phyloP scores from a whole-genome alignment of 2,888 invertebrate genomes.

The Elysia crispata region DNA sequence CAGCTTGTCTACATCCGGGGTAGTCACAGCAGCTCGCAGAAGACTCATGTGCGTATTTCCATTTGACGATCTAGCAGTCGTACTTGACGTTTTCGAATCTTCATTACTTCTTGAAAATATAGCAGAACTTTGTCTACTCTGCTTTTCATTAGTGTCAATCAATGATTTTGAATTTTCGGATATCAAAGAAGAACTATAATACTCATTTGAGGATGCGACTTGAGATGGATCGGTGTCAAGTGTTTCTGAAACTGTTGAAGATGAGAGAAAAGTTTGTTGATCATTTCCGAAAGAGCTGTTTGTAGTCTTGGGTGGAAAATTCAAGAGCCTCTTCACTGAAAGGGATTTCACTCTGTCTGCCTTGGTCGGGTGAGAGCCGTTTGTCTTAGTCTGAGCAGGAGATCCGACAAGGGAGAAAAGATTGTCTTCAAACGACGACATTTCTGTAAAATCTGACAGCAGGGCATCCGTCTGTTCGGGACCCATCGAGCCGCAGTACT shows the following conservation, averaged over 20 bases:
- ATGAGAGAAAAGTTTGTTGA: background rate
- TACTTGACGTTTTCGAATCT: too few relatives aligned
- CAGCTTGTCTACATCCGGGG: constrained; percentile 45
- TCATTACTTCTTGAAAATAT: too few relatives aligned
- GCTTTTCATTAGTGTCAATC: too few relatives aligned
- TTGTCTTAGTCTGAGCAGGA: too few relatives aligned
- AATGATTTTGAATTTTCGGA: too few relatives aligned
- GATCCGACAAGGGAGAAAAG: constrained; percentile 34
- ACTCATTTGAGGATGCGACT: background rate
- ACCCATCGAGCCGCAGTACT: constrained; percentile 50
- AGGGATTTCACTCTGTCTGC: background rate
- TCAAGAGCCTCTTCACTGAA: too few relatives aligned
- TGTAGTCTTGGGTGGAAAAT: too few relatives aligned
- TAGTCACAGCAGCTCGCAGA: constrained; percentile 40
- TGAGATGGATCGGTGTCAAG: background rate
- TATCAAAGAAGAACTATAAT: too few relatives aligned
- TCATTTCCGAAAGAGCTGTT: too few relatives aligned
- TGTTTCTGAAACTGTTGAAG: background rate
- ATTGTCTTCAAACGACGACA: constrained; percentile 36
- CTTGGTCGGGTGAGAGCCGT: background rate
- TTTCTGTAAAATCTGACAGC: constrained; percentile 36
- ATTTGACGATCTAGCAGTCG: background rate
- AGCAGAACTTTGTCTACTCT: too few relatives aligned
- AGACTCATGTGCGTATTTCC: constrained; percentile 28
- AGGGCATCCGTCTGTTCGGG: constrained; percentile 39